Conservation (phyloP, 53 echinoderm and acorn worm species). For the Apostichopus leukothele region DNA sequence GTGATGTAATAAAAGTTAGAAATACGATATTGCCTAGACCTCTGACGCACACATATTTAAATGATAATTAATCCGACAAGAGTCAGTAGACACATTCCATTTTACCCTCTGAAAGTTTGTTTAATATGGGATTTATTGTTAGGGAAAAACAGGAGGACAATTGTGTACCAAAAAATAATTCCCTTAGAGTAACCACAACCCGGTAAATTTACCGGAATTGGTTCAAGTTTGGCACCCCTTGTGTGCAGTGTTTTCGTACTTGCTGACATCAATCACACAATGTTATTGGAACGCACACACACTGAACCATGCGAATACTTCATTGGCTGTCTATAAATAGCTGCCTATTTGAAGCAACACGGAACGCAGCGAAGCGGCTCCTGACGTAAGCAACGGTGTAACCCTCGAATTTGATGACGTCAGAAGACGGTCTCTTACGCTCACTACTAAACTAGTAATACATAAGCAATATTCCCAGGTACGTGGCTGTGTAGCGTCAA, state of each 20-base stretch:
- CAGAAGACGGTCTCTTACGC: conserved; percentile 52
- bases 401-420: conserved; percentile 73
- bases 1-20: conserved; percentile 9
- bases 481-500: conserved; percentile 41
- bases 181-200: neutral
- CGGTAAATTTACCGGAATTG: conserved; percentile 5
- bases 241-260: conserved; percentile 17
- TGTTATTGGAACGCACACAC: conserved; percentile 34
- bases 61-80: neutral
- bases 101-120: no score
- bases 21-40: conserved; percentile 6
- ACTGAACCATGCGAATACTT: conserved; percentile 29
- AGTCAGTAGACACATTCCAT: no score
- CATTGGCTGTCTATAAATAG: conserved; percentile 56
- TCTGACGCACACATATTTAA: conserved; percentile 8
- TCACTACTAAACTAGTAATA: conserved; percentile 45
- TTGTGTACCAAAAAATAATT: neutral
- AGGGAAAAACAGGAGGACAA: neutral
- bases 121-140: no score
- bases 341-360: conserved; percentile 58
- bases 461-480: conserved; percentile 51
- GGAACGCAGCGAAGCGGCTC: conserved; percentile 54
- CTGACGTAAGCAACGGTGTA: conserved; percentile 63
- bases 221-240: conserved; percentile 10
- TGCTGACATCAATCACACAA: conserved; percentile 29